Evolutionary conservation across 2,888 invertebrate species (phyloP).

Genomic region (Altica lythri): DNA sequence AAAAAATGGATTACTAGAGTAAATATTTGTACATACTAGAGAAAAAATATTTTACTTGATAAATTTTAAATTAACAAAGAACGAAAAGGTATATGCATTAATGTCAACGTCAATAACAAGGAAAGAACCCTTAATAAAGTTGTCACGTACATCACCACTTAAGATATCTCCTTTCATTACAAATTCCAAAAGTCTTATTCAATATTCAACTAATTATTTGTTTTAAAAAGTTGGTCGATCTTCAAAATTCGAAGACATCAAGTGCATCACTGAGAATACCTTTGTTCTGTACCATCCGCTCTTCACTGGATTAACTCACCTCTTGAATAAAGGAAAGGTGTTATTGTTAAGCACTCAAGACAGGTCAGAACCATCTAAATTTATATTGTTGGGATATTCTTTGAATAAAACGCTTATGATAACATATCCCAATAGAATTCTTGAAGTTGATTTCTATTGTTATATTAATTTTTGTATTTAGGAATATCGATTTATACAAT

Average conservation of each 20-base stretch:
- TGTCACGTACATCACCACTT: slow-evolving; percentile 22
- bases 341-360: slow-evolving; percentile 42
- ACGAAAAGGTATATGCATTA: neutral
- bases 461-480: too few species aligned
- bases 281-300: slow-evolving; percentile 30
- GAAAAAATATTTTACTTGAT: too few species aligned
- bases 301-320: slow-evolving; percentile 51
- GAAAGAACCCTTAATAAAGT: slow-evolving; percentile 18
- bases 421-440: slow-evolving; percentile 17
- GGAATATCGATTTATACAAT: too few species aligned
- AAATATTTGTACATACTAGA: too few species aligned
- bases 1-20: too few species aligned
- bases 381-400: slow-evolving; percentile 32
- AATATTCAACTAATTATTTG: slow-evolving; percentile 27
- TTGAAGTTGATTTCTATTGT: neutral
- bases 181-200: slow-evolving; percentile 19
- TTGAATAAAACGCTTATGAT: slow-evolving; percentile 35
- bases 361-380: slow-evolving; percentile 37
- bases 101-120: slow-evolving; percentile 5
- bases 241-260: slow-evolving; percentile 45
- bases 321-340: slow-evolving; percentile 36
- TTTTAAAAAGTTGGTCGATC: slow-evolving; percentile 21
- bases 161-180: slow-evolving; percentile 17
- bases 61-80: too few species aligned
- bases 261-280: slow-evolving; percentile 49